These are phyloP conservation scores for Cavia porcellus DNA, from an alignment of 2,113 vertebrate genomes.

Conservation along the genomic window DNA sequence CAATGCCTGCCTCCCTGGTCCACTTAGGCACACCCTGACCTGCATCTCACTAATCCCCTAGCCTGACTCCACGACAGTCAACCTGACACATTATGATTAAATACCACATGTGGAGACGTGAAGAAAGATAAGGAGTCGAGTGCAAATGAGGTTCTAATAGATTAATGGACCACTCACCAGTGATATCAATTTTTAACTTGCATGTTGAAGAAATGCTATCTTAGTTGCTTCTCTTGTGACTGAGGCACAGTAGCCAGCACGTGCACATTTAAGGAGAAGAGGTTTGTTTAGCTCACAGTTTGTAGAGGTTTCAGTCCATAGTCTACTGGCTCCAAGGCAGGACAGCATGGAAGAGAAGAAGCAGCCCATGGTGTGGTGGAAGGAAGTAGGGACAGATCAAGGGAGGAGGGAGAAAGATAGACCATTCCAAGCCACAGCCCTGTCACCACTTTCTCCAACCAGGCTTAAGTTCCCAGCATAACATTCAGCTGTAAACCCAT, in stretches of 20 bases:
- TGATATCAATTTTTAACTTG: neutral
- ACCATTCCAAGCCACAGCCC: neutral
- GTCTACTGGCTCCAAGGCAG: neutral
- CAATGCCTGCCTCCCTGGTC: too few species aligned
- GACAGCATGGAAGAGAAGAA: neutral
- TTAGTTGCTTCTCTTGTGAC: neutral
- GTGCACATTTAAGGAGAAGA: neutral
- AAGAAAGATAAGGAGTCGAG: neutral
- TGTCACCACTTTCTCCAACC: neutral
- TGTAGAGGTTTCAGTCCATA: neutral
- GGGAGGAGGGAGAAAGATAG: neutral
- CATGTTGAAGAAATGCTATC: neutral
- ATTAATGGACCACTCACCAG: neutral
- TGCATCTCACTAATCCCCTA: neutral
- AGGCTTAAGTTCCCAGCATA: neutral
- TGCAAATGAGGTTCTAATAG: neutral
- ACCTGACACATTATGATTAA: neutral
- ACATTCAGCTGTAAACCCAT: neutral
- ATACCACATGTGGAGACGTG: neutral
- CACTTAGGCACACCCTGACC: neutral
- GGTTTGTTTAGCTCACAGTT: neutral
- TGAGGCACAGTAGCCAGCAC: neutral
- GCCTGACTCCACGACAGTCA: neutral
- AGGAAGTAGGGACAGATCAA: neutral
- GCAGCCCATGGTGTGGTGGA: neutral